Base-by-base conservation (phyloP, 2,113 vertebrate species). In the Labrus mixtus region DNA sequence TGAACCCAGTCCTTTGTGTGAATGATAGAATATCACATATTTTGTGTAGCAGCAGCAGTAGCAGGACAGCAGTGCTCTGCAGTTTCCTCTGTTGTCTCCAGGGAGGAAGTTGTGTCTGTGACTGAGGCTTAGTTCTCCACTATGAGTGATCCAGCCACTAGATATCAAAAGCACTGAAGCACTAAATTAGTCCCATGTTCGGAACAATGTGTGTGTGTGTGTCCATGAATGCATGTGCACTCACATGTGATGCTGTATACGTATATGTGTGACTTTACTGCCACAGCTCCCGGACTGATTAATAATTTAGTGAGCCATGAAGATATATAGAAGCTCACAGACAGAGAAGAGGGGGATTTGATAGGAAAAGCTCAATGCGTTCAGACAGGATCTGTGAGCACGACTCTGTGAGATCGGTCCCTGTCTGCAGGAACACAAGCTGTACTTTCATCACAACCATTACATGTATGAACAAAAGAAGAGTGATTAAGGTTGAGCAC, bases 241-340 rank as follows among this genome's bases (percentile, higher is more conserved):
- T 59, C 67, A 23, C 33, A 58, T 55, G 45, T 73, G 37, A 45
- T n/a, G 12, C 64, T 19, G 37, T 59, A 56, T 70, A 37, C 69
- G 67, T 76, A 69, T 75, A 65, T 77, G 46, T 48, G 23, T 74
- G 61, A 70, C 63, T 57, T 78, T 68, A 39, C 74, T 54, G 58
- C 60, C 74, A 23, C 78, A 75, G 77, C 79, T 73, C 33, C 50
- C 8, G 68, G 58, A 61, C 48, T 63, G 23, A 79, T 91, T 77
- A 90, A 91, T 90, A 88, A 88, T 93, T 90, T 53, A 90, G 81
- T 48, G 65, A 74, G 55, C 54, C 70, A 73, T 76, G 68, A 81
- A 82, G 68, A 84, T 53, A 75, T 53, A 75, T 48, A 57, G 78
- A 61, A 54, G 76, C 80, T 88, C 57, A 74, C 22, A 67, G 87